Percentiles rank a stretch among this genome's conserved stretches.
Evolutionary conservation across 2,113 vertebrate species (phyloP).

Genomic region (Gadus chalcogrammus): DNA sequence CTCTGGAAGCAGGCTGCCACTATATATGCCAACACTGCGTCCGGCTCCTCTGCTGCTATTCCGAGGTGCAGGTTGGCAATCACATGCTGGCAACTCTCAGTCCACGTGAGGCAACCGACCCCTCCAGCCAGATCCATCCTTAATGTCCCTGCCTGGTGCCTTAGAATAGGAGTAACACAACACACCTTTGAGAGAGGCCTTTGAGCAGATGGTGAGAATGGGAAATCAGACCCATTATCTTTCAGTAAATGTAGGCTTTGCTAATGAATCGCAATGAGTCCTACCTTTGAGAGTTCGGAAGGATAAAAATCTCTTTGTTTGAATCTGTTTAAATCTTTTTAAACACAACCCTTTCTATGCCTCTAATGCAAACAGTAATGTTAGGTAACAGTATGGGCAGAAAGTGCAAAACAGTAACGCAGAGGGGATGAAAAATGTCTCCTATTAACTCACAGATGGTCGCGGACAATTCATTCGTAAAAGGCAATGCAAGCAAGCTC

Average conservation of each 20-base stretch:
- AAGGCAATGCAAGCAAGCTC: no score
- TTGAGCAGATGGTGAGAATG: constrained; percentile 2
- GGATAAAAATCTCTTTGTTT: neutral
- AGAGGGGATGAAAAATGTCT: no score
- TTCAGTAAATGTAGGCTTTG: neutral
- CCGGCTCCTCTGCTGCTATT: constrained; percentile 19
- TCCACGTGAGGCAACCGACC: constrained; percentile 58
- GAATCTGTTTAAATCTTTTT: neutral
- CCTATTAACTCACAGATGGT: no score
- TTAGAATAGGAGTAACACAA: constrained; percentile 3
- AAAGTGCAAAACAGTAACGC: no score
- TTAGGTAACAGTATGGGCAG: no score
- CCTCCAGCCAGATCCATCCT: constrained; percentile 5
- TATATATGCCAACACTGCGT: constrained; percentile 46
- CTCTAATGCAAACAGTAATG: no score
- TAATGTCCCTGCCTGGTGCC: neutral
- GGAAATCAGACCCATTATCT: neutral
- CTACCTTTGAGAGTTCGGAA: neutral
- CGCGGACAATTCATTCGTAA: no score
- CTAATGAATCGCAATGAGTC: neutral
- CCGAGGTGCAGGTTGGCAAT: constrained; percentile 7
- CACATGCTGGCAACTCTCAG: constrained; percentile 51
- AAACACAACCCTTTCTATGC: no score
- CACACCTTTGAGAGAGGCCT: neutral
- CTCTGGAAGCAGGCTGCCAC: constrained; percentile 53